Base-by-base conservation (phyloP, 2,797 vertebrate species). In the Liparis tanakae region DNA sequence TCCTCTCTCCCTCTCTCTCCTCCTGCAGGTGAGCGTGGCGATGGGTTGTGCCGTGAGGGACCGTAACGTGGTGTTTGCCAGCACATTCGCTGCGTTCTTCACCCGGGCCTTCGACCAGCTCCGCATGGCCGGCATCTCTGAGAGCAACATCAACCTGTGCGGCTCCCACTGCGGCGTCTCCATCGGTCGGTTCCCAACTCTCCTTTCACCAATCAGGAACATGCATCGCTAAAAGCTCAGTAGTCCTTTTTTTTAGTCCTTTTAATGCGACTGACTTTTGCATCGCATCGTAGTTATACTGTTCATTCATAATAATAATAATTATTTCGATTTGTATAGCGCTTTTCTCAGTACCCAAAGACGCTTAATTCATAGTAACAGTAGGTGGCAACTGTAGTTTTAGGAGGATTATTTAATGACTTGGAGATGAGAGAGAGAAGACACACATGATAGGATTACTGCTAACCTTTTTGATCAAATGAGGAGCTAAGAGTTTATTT, bases 41-140 rank as follows among this genome's bases (percentile, higher is more conserved):
- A 89, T 97, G 20, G 98, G 98, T 30, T 97, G 96, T 87, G 95
- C 96, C 5, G 90, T 94, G 2, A 94, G 97, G 25, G 93, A 96
- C 74, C 94, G 97, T 60, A 97, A 96, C 0, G 86, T 99, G 54
- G 96, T 96, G 66, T 99, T 99, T 66, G 96, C 95, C 80, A 97
- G 96, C 86, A 95, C 97, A 3, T 97, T 99, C 3, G 96, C 97
- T 37, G 95, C 97, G 0, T 99, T 98, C 93, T 98, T 96, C 91
- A 94, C 91, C 0, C 94, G 98, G 9, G 96, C 98, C 0, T 98
- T 93, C 5, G 97, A 99, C 88, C 97, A 99, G 88, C 95, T 99
- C 30, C 97, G 97, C 73, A 99, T 98, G 97, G 97, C 97, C 0
- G 96, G 96, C 89, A 98, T 99, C 91, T 99, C 98, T 0, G 97